Evolutionary conservation across 1,140 invertebrate species (phyloP), one percentile per base, ranked within the genome.

Genomic region (Melitaea cinxia): DNA sequence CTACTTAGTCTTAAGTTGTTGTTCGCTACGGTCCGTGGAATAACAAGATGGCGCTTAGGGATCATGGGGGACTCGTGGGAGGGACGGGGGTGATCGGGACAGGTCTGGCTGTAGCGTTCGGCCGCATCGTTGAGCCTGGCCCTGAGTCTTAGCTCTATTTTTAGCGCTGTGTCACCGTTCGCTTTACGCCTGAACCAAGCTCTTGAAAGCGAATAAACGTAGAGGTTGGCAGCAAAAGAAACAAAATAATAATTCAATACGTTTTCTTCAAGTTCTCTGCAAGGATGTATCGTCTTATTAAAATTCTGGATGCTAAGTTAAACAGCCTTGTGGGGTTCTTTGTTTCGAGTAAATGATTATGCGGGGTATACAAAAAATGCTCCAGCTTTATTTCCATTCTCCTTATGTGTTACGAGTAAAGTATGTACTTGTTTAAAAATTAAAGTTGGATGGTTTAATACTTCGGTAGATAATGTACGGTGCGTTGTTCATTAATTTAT

Each of bases 161-260:
- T 86, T 90, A 90, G 88, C 88, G 82, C 78, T 86, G 84, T 87
- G 88, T 87, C 88, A 88, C 82, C 80, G 80, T 74, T 80, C 75
- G 77, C 76, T 76, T 72, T 59, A 74, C 72, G 75, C 73, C 65
- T 68, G 76, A 80, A 76, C 70, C 70, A 68, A 68, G 64, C 63
- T 72, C 71, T 69, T 72, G 63, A 74, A 76, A 73, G 72, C 74
- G 73, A 75, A 77, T 82, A 78, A 77, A 83, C 65, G 72, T 65
- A 75, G 70, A 71, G 57, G 65, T 72, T 62, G 52, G 54, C 65
- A 39, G 52, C 70, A 72, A 74, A 72, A 73, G 65, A 69, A 73
- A 72, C 66, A 72, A 69, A 55, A 60, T 60, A 62, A 63, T 60
- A 66, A 64, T 58, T 63, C 68, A 70, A 61, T 70, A 37, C 53